These are phyloP conservation scores for Coendou prehensilis DNA, from an alignment of 2,797 vertebrate genomes.

Conservation along the genomic window DNA sequence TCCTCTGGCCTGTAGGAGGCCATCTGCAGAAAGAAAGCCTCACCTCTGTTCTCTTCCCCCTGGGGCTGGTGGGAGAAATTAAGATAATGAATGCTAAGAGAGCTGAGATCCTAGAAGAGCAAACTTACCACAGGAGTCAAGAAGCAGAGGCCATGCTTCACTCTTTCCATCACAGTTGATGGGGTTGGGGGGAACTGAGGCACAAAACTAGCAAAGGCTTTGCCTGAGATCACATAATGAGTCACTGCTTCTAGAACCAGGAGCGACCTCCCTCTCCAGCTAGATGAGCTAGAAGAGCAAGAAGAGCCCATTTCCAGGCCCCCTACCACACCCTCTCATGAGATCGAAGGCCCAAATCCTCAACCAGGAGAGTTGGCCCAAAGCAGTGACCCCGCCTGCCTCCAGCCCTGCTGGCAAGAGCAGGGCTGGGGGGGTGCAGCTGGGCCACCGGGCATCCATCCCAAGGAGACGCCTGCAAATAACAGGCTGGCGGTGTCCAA, in stretches of 20 bases:
- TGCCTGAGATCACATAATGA: neutral
- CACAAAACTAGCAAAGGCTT: neutral
- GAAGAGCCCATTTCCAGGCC: constrained; percentile 3
- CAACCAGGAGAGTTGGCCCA: neutral
- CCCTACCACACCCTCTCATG: neutral
- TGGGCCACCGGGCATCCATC: constrained; percentile 5
- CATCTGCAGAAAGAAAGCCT: neutral
- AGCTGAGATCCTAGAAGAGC: neutral
- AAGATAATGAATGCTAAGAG: neutral
- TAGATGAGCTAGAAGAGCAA: neutral
- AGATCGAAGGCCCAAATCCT: constrained; percentile 28
- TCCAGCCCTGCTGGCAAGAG: neutral
- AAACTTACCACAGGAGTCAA: neutral
- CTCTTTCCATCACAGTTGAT: neutral
- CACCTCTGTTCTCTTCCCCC: neutral
- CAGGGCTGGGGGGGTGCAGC: neutral
- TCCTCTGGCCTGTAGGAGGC: neutral
- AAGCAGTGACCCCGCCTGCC: neutral
- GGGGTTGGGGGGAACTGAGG: neutral
- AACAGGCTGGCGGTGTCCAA: constrained; percentile 2
- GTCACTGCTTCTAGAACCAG: neutral
- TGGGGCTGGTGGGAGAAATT: neutral
- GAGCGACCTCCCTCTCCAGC: neutral
- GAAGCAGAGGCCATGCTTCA: neutral
- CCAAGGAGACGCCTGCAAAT: constrained; percentile 43